Base-by-base conservation (phyloP, 2,888 invertebrate species). In the Andricus curvator region DNA sequence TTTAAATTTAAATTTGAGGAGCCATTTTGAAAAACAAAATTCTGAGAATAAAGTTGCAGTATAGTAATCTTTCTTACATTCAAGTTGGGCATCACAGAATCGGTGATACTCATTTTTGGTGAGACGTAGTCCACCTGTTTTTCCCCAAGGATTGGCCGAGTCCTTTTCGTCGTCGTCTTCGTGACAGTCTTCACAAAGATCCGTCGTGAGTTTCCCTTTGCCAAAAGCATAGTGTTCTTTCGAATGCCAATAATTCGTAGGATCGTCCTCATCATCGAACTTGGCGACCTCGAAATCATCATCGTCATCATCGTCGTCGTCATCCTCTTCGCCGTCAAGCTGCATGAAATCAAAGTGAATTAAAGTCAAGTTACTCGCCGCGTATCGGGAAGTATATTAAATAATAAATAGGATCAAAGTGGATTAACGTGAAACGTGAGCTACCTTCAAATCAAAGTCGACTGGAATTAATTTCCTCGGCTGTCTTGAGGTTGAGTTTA, bases 41-140 rank as follows among this genome's bases (percentile, higher is more conserved):
- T 6, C 48, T 6, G 4, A 48, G 1, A 48, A 5, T 48, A 17
- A 48, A 17, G 48, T 48, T 5, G 17, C 48, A 48, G 3, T 48
- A 48, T 48, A 6, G 17, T 17, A 60, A 60, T 29, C 0, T 68
- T 79, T 84, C 77, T 89, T 96, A 96, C 96, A 96, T 95, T 97
- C 97, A 88, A 97, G 95, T 91, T 96, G 95, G 91, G 95, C 95
- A 93, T 96, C 96, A 94, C 95, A 96, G 94, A 96, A 96, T 93
- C 96, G 96, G 92, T 96, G 96, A 93, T 96, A 96, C 93, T 97
- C 97, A 93, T 96, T 96, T 93, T 95, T 95, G 79, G 96, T 95
- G 91, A 95, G 87, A 70, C 91, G 86, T 48, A 91, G 85, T 48
- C 89, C 90, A 5, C 91, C 91, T 11, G 90, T 90, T 79, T 86